phyloP scores from a whole-genome alignment of 2,113 vertebrate genomes.

The Chloebia gouldiae region DNA sequence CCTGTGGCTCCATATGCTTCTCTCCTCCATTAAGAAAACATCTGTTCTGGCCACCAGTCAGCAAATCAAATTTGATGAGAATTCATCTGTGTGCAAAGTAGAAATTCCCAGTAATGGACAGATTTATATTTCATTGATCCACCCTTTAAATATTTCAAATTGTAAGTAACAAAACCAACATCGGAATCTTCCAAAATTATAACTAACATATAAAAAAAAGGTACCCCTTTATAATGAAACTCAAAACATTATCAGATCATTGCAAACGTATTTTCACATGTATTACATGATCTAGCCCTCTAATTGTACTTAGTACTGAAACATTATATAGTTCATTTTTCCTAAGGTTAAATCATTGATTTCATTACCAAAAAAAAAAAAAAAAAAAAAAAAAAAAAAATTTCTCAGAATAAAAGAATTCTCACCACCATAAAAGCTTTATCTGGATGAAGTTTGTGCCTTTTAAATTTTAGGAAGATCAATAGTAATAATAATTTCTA shows the following conservation, averaged over 20 bases:
- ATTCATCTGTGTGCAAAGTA: slow-evolving; percentile 63
- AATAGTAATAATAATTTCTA: slow-evolving; percentile 9
- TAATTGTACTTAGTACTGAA: neutral
- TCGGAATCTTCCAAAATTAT: neutral
- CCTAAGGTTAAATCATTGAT: slow-evolving; percentile 21
- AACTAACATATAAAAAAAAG: neutral
- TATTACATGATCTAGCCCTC: neutral
- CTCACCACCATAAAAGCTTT: slow-evolving; percentile 9
- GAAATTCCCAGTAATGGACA: slow-evolving; percentile 59
- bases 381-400: neutral
- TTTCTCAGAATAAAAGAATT: slow-evolving; percentile 39
- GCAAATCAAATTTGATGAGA: slow-evolving; percentile 71
- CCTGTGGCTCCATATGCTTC: slow-evolving; percentile 54
- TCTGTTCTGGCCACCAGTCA: slow-evolving; percentile 69
- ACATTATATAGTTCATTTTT: slow-evolving; percentile 11
- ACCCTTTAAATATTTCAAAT: slow-evolving; percentile 39
- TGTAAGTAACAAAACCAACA: slow-evolving; percentile 32
- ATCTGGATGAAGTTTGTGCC: neutral
- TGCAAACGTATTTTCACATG: neutral
- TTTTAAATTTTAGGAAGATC: slow-evolving; percentile 18
- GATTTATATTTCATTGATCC: slow-evolving; percentile 32
- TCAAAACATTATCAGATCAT: neutral
- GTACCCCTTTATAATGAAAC: neutral
- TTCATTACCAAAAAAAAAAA: neutral
- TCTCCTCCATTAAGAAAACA: slow-evolving; percentile 69